Conservation (phyloP, 2,113 vertebrate species). For the Myotis yumanensis region DNA sequence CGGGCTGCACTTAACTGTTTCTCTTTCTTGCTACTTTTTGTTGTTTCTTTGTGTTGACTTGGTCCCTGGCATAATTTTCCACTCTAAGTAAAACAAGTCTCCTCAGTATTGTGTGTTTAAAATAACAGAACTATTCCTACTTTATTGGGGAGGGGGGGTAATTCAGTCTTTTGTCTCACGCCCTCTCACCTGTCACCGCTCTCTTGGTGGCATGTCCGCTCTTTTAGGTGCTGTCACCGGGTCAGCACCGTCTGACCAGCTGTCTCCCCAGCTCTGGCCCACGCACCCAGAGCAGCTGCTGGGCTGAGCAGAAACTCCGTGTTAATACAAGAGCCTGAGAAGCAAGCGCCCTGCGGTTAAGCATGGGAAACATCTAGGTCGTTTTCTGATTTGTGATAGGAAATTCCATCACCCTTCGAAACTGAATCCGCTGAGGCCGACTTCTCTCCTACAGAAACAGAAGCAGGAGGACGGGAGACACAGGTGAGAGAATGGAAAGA, state of each 20-base stretch:
- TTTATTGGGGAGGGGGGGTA: constrained; percentile 71
- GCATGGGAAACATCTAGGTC: constrained; percentile 63
- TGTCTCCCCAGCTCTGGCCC: neutral
- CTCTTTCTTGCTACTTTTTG: constrained; percentile 82
- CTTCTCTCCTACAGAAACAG: constrained; percentile 47
- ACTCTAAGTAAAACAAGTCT: constrained; percentile 86
- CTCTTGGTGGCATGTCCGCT: constrained; percentile 73
- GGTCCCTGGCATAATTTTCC: constrained; percentile 85
- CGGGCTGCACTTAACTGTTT: constrained; percentile 90
- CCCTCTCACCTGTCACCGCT: constrained; percentile 74
- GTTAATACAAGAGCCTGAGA: constrained; percentile 49
- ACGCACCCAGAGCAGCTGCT: constrained; percentile 71
- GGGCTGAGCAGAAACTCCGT: constrained; percentile 74
- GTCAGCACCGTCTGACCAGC: constrained; percentile 66
- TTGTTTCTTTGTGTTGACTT: constrained; percentile 87
- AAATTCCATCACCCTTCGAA: constrained; percentile 72
- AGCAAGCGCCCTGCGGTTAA: constrained; percentile 70
- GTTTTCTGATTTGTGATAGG: constrained; percentile 70
- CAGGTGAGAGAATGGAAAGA: neutral
- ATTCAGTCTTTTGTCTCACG: neutral
- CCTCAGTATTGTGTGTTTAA: constrained; percentile 85
- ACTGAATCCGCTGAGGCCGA: constrained; percentile 67
- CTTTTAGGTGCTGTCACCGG: constrained; percentile 77
- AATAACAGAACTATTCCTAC: constrained; percentile 78
- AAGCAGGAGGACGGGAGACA: neutral